These are phyloP conservation scores for Protophormia terraenovae DNA, from an alignment of 2,888 invertebrate species.

Conservation along the genomic window DNA sequence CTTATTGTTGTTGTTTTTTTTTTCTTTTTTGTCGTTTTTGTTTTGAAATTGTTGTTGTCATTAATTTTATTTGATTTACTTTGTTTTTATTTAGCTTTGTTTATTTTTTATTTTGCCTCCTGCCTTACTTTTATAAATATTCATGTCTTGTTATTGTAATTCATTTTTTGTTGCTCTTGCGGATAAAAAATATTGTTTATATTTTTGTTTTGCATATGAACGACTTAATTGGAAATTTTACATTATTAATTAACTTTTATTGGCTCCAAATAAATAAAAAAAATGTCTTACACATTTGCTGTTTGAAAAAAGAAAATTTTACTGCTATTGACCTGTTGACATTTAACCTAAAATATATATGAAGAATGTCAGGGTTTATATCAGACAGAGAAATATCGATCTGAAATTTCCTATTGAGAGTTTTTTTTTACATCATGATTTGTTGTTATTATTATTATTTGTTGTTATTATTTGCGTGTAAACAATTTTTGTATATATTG, in stretches of 20 bases:
- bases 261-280: too few relatives aligned
- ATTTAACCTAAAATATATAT: too few relatives aligned
- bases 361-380: too few relatives aligned
- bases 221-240: background rate
- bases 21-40: background rate
- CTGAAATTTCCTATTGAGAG: background rate
- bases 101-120: slow-evolving; percentile 23
- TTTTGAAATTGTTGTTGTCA: background rate
- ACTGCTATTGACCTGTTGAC: too few relatives aligned
- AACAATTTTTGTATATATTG: slow-evolving; percentile 5
- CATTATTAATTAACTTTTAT: too few relatives aligned
- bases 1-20: slow-evolving; percentile 10
- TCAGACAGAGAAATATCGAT: too few relatives aligned
- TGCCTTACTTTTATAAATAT: slow-evolving; percentile 15
- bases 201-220: background rate
- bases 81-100: slow-evolving; percentile 29
- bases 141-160: background rate
- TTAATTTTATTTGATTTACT: slow-evolving; percentile 50
- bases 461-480: slow-evolving; percentile 5
- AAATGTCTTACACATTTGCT: too few relatives aligned
- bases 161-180: background rate
- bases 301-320: too few relatives aligned
- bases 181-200: background rate
- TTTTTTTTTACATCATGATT: background rate
- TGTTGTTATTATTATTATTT: background rate